These are phyloP conservation scores for Misgurnus mizolepis DNA, from an alignment of 2,113 vertebrate genomes.

Conservation along the genomic window DNA sequence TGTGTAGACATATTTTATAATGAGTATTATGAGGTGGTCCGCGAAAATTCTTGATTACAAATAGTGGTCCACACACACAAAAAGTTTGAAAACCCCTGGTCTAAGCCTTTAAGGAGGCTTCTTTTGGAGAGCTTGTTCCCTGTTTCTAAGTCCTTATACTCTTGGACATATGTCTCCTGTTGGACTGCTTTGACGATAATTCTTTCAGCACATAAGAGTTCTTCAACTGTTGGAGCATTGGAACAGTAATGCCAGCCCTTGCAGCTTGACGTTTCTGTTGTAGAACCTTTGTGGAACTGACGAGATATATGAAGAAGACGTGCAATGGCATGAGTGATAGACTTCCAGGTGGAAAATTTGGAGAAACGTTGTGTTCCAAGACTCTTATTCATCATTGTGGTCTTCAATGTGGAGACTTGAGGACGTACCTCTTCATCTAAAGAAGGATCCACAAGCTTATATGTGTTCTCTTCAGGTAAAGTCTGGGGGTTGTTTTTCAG, in stretches of 20 bases:
- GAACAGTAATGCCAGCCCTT: conserved; percentile 21
- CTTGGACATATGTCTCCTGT: conserved; percentile 21
- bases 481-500: background rate
- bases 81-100: too few species aligned
- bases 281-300: background rate
- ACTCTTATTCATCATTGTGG: background rate
- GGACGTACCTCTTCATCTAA: background rate
- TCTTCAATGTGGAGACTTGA: background rate
- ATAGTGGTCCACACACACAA: too few species aligned
- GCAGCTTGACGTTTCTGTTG: conserved; percentile 2
- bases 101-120: conserved; percentile 6
- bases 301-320: conserved; percentile 18
- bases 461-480: background rate
- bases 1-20: too few species aligned
- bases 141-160: conserved; percentile 7
- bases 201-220: conserved; percentile 7
- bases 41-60: too few species aligned
- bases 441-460: conserved; percentile 32
- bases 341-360: conserved; percentile 41
- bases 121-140: conserved; percentile 3
- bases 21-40: too few species aligned
- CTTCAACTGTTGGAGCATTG: conserved; percentile 1
- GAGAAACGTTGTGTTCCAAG: conserved; percentile 37
- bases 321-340: conserved; percentile 16
- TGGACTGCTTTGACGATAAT: conserved; percentile 17